Percentiles rank a stretch among this genome's conserved stretches.
Conservation (phyloP, 2,797 vertebrate genomes). For the Aselliscus stoliczkanus region DNA sequence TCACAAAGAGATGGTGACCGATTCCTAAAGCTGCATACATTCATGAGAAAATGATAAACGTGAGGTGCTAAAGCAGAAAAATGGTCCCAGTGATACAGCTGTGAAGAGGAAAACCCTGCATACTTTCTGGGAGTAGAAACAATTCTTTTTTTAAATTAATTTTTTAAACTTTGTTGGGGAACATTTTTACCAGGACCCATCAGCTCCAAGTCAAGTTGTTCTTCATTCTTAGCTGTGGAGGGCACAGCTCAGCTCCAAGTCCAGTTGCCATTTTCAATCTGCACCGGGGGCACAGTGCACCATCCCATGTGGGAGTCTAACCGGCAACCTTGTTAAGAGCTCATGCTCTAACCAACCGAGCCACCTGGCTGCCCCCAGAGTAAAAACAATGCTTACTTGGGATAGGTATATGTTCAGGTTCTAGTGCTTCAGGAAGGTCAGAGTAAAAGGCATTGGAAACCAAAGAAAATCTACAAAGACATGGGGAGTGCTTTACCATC, state of each 20-base stretch:
- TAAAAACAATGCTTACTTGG: not conserved
- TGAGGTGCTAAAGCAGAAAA: not conserved
- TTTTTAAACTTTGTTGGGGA: too few relatives aligned
- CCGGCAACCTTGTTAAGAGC: too few relatives aligned
- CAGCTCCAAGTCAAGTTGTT: too few relatives aligned
- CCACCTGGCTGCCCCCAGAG: not conserved
- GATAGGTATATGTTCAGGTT: not conserved
- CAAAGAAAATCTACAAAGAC: slow-evolving; percentile 23
- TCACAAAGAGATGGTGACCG: slow-evolving; percentile 25
- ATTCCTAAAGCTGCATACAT: not conserved
- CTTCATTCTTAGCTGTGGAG: too few relatives aligned
- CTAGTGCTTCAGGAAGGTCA: not conserved
- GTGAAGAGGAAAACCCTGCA: not conserved
- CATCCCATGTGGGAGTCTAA: too few relatives aligned
- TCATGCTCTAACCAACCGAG: too few relatives aligned
- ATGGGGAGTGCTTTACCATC: not conserved
- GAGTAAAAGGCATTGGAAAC: not conserved
- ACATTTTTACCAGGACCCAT: too few relatives aligned
- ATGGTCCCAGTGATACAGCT: not conserved
- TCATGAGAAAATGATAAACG: slow-evolving; percentile 30
- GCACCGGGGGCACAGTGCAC: too few relatives aligned
- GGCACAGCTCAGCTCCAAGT: too few relatives aligned
- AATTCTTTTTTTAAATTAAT: not conserved
- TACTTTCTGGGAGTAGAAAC: not conserved
- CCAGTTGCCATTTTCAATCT: too few relatives aligned